These are phyloP conservation scores for Pollenia griseotomentosa DNA, from an alignment of 2,888 invertebrate genomes.

Conservation along the genomic window DNA sequence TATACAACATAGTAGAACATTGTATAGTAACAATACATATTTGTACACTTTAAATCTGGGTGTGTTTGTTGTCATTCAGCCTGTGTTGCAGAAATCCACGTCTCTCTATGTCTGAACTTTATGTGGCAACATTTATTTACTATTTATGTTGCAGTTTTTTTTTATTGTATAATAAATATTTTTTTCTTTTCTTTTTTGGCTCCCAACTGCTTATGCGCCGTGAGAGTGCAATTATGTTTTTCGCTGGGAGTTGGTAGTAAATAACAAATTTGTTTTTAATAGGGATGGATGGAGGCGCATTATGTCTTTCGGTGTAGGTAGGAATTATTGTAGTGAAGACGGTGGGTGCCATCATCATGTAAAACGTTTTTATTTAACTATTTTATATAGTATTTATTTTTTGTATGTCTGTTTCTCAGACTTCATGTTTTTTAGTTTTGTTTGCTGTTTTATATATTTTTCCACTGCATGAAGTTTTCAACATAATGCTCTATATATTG, in stretches of 20 bases:
- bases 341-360: constrained; percentile 60
- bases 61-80: constrained; percentile 59
- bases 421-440: constrained; percentile 14
- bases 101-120: constrained; percentile 16
- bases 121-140: constrained; percentile 45
- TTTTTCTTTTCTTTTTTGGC: constrained; percentile 7
- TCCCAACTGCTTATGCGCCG: constrained; percentile 71
- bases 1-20: not conserved
- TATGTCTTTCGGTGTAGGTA: constrained; percentile 24
- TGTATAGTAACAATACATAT: not conserved
- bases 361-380: constrained; percentile 45
- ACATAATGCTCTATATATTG: constrained; percentile 72
- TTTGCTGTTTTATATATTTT: constrained; percentile 9
- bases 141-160: constrained; percentile 4
- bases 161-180: constrained; percentile 7
- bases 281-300: constrained; percentile 55
- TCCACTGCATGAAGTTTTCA: constrained; percentile 66
- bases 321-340: constrained; percentile 43
- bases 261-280: constrained; percentile 65
- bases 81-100: constrained; percentile 40
- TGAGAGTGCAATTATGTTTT: constrained; percentile 68
- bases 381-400: constrained; percentile 1
- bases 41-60: constrained; percentile 38
- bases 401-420: not conserved
- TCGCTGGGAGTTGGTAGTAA: constrained; percentile 47